These are phyloP conservation scores for Popillia japonica DNA, from an alignment of 1,140 invertebrate genomes.

Conservation along the genomic window DNA sequence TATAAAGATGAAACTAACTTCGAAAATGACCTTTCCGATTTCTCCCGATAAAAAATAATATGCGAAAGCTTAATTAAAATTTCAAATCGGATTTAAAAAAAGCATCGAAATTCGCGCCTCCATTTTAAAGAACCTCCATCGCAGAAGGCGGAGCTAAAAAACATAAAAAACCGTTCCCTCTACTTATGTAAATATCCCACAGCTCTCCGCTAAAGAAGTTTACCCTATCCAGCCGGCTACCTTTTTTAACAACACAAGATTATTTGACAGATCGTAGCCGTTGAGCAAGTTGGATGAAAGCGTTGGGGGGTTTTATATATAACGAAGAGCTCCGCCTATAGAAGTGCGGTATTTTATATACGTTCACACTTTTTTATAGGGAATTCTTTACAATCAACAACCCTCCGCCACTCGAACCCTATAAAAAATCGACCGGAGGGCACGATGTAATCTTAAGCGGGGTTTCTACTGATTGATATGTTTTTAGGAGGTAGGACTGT, in stretches of 20 bases:
- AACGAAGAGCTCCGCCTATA: not conserved
- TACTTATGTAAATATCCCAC: not conserved
- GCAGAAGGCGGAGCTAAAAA: conserved; percentile 25
- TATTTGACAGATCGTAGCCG: not conserved
- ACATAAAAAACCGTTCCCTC: conserved; percentile 11
- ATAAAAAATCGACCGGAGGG: conserved; percentile 22
- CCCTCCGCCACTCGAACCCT: conserved; percentile 13
- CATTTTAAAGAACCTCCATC: conserved; percentile 16
- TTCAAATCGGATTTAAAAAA: not conserved
- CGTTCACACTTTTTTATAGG: not conserved
- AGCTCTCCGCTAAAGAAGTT: not conserved
- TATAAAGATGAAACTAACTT: too few species aligned
- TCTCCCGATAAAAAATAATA: too few species aligned
- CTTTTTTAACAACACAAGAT: conserved; percentile 3
- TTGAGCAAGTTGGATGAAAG: not conserved
- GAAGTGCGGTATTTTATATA: not conserved
- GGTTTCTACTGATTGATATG: not conserved
- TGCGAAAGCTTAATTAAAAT: too few species aligned
- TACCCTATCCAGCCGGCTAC: not conserved
- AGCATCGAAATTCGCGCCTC: not conserved
- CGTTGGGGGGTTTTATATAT: not conserved
- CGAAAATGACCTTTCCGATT: too few species aligned
- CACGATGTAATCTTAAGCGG: conserved; percentile 30
- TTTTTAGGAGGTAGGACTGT: not conserved
- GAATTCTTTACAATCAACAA: not conserved